Evolutionary conservation across 2,797 vertebrate genomes (phyloP).

Genomic region (Echiichthys vipera): DNA sequence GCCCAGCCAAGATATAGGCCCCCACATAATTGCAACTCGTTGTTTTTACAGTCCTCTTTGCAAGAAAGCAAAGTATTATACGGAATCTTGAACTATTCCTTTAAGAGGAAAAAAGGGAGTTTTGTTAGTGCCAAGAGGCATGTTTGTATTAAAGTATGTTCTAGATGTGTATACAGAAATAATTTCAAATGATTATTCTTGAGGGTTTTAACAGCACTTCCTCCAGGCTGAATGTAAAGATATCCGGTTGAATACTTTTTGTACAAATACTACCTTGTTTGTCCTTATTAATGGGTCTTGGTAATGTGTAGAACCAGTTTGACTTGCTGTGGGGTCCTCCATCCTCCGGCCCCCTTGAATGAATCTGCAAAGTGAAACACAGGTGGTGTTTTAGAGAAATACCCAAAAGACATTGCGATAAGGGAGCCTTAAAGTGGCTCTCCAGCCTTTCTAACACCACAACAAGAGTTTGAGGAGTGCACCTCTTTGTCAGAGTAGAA

Average conservation of each 20-base stretch:
- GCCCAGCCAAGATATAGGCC: neutral
- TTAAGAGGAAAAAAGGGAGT: neutral
- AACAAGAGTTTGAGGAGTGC: constrained; percentile 47
- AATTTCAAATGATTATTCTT: neutral
- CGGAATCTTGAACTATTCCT: neutral
- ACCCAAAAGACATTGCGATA: constrained; percentile 16
- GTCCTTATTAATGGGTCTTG: neutral
- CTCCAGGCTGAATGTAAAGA: neutral
- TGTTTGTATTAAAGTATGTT: neutral
- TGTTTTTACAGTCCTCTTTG: neutral
- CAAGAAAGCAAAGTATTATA: neutral
- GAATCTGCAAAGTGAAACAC: constrained; percentile 37
- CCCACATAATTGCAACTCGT: too few species aligned
- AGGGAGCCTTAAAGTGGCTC: constrained; percentile 34
- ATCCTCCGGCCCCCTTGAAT: constrained; percentile 1
- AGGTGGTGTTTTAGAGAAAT: constrained; percentile 37
- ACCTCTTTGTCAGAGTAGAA: constrained; percentile 19
- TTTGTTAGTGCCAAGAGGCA: neutral
- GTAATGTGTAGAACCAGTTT: neutral
- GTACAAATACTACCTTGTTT: neutral
- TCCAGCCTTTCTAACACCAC: constrained; percentile 35
- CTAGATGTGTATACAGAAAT: neutral
- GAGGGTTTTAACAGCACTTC: neutral
- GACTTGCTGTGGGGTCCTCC: neutral
- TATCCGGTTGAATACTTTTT: neutral